Conservation (phyloP, 2,797 vertebrate genomes). For the Oophaga sylvatica region DNA sequence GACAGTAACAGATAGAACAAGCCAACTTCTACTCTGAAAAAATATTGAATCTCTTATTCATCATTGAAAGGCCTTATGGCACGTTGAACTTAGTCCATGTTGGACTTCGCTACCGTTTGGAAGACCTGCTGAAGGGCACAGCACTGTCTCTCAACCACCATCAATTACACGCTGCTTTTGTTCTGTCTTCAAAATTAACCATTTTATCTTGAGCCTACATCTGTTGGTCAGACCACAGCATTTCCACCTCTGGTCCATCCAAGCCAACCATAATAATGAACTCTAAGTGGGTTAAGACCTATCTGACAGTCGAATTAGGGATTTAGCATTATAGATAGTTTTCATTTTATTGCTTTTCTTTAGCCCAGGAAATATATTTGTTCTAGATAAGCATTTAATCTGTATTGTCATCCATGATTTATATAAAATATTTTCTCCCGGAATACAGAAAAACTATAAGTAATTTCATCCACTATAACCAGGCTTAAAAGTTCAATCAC, state of each 20-base stretch:
- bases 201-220: background rate
- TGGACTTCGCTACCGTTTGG: conserved; percentile 1
- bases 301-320: background rate
- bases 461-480: conserved; percentile 22
- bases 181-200: conserved; percentile 34
- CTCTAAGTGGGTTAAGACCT: background rate
- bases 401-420: conserved; percentile 14
- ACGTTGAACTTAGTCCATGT: conserved; percentile 9
- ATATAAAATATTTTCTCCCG: conserved; percentile 30
- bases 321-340: conserved; percentile 7
- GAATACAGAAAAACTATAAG: conserved; percentile 5
- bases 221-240: background rate
- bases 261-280: background rate
- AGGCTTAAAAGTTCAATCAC: conserved; percentile 46
- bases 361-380: background rate
- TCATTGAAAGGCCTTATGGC: conserved; percentile 26
- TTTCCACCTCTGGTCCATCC: background rate
- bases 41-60: background rate
- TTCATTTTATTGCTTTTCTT: conserved; percentile 8
- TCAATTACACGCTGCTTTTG: conserved; percentile 10
- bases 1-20: background rate
- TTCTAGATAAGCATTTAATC: conserved; percentile 37
- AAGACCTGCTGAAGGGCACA: conserved; percentile 24
- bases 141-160: background rate
- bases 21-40: background rate